Evolutionary conservation across 2,888 invertebrate genomes (phyloP).

Genomic region (Oeneis ivallda): DNA sequence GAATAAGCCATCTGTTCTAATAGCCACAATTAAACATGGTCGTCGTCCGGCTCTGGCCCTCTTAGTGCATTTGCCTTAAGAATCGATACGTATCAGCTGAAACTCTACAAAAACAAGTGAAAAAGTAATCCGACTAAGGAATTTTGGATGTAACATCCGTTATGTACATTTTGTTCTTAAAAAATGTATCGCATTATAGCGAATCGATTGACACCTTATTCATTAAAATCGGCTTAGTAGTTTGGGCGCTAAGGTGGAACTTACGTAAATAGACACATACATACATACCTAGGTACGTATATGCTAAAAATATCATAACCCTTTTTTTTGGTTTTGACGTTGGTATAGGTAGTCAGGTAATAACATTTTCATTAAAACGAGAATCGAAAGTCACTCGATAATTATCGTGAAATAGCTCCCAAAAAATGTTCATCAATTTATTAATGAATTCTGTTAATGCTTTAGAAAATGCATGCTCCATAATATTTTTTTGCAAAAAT

Average conservation of each 20-base stretch:
- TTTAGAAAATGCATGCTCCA: not conserved
- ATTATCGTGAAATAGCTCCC: not conserved
- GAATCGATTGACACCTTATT: too few species aligned
- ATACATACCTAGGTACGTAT: too few species aligned
- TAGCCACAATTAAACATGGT: conserved; percentile 80
- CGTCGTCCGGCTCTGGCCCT: conserved; percentile 60
- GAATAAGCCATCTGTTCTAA: conserved; percentile 82
- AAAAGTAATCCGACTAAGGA: too few species aligned
- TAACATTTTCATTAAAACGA: conserved; percentile 1
- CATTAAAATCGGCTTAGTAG: too few species aligned
- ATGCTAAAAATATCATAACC: too few species aligned
- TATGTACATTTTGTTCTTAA: too few species aligned
- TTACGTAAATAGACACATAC: too few species aligned
- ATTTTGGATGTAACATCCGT: too few species aligned
- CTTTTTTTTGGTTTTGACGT: too few species aligned
- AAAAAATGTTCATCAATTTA: conserved; percentile 6
- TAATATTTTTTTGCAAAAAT: conserved; percentile 6
- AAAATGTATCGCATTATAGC: too few species aligned
- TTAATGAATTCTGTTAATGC: conserved; percentile 5
- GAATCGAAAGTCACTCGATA: not conserved
- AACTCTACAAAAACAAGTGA: conserved; percentile 1
- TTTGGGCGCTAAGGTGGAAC: too few species aligned
- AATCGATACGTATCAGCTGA: conserved; percentile 44
- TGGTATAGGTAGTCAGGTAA: not conserved
- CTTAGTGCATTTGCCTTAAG: conserved; percentile 65